Base-by-base conservation (phyloP, 2,797 vertebrate species). In the Oryzias dopingdopingensis region DNA sequence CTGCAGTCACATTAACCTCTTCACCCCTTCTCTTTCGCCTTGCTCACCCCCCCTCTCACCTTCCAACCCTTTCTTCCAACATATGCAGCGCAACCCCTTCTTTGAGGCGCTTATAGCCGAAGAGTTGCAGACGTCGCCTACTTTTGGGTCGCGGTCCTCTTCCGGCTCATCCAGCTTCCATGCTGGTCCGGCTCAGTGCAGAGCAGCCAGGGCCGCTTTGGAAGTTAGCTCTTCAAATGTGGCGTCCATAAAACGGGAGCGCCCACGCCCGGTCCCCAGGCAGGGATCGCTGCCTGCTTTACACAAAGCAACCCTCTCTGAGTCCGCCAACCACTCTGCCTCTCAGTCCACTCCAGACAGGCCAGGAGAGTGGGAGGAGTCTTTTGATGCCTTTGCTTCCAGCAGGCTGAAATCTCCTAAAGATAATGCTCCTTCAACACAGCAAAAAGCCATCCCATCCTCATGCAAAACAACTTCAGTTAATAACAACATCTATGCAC, bases 21-120 rank as follows among this genome's bases (percentile, higher is more conserved):
- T 91, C 84, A 91, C 90, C 72, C 70, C 81, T 10, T 80, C 89
- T 64, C 86, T 83, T 23, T 88, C 91, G 77, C 74, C 90, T 23
- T 62, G 85, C 70, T 88, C 86, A 14, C 75, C 86, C 6, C 92
- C 93, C 76, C 88, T 93, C 78, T 94, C 94, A 77, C 91, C 91
- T 64, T 92, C 91, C 86, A 95, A 96, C 69, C 94, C 95, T n/a
- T 96, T 95, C 89, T 91, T 96, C 81, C 88, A 81, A 68, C 91
- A 79, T 82, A 82, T 95, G 80, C 95, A 96, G 84, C 92, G 80
- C 87, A 97, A 96, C 81, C 96, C 96, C 52, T 97, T 97, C 93
- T 95, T 95, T 87, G 94, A 96, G 89, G 95, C 96, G 66, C 93
- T 96, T 76, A 74, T 95, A 80, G 91, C 92, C 43, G 91, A 94